Conservation (phyloP, 2,888 invertebrate species). For the Aricia artaxerxes region DNA sequence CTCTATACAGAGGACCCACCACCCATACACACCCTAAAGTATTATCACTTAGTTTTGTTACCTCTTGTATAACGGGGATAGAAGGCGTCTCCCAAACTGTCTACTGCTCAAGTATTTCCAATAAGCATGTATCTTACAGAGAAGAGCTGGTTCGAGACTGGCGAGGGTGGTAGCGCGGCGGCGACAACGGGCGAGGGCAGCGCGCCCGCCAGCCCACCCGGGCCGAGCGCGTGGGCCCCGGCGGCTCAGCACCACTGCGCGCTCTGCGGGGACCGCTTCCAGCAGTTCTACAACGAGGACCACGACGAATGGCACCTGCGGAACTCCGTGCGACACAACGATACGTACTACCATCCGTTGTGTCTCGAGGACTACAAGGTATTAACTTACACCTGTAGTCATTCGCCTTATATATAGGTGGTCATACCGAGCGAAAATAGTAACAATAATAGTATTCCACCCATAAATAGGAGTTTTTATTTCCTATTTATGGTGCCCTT, state of each 20-base stretch:
- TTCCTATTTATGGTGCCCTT: no score
- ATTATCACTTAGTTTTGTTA: no score
- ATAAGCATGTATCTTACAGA: constrained; percentile 69
- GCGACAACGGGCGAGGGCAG: constrained; percentile 34
- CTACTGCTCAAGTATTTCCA: not conserved
- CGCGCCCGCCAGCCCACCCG: constrained; percentile 53
- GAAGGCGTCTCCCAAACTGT: no score
- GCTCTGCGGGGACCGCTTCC: constrained; percentile 95
- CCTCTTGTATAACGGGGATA: no score
- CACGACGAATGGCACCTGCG: constrained; percentile 98
- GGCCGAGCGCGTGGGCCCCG: constrained; percentile 84
- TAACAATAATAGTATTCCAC: no score
- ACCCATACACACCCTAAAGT: no score
- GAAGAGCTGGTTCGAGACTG: constrained; percentile 93
- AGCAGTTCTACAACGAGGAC: constrained; percentile 98
- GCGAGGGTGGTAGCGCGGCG: constrained; percentile 71
- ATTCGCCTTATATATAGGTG: no score
- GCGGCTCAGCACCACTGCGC: constrained; percentile 88
- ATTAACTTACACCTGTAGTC: constrained; percentile 29
- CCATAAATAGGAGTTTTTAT: no score
- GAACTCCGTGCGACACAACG: constrained; percentile 89
- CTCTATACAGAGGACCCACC: no score
- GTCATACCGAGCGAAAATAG: no score
- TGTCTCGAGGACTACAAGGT: constrained; percentile 94
- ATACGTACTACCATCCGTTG: constrained; percentile 91